Base-by-base conservation (phyloP, 2,888 invertebrate genomes). In the Bimastos eiseni region DNA sequence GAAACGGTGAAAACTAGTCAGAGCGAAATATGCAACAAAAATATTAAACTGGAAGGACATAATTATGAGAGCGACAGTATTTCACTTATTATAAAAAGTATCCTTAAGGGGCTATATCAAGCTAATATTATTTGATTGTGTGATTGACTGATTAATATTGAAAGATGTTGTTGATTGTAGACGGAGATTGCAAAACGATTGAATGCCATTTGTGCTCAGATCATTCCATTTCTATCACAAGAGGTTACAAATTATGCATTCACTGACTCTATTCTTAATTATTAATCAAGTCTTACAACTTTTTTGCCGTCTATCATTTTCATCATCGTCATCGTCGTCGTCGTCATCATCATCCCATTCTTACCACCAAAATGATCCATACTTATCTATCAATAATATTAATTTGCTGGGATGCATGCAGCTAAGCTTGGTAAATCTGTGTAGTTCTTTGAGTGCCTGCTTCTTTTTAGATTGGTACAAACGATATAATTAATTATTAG, bases 111-210 rank as follows among this genome's bases (percentile, higher is more conserved):
- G n/a, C n/a, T n/a, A n/a, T n/a, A n/a, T n/a, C n/a, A n/a, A n/a
- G n/a, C n/a, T n/a, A n/a, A n/a, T n/a, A n/a, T n/a, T n/a, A 41
- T 41, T 11, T 41, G 15, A 11, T 11, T 41, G 15, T 41, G 15
- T 41, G 15, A 11, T 11, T 41, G 15, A 11, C 6, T 41, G n/a
- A 3, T 70, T n/a, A 8, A 4, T 70, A 70, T 11, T 70, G n/a
- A n/a, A 70, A 30, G 5, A n/a, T 70, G 70, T 6, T 30, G 17
- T 70, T 70, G 17, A 30, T 96, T 96, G 90, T 97, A 98, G 98
- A 98, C 98, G 95, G 99, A 99, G 96, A 98, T 99, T 95, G 98
- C 98, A 91, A 99, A 99, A 96, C 97, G 99, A 95, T 96, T 99
- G 95, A 98, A 97, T 95, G 98, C 98, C 94, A 98, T 99, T 94